Evolutionary conservation across 2,888 invertebrate genomes (phyloP), one percentile per base, ranked within the genome.

Genomic region (Hypena proboscidalis): DNA sequence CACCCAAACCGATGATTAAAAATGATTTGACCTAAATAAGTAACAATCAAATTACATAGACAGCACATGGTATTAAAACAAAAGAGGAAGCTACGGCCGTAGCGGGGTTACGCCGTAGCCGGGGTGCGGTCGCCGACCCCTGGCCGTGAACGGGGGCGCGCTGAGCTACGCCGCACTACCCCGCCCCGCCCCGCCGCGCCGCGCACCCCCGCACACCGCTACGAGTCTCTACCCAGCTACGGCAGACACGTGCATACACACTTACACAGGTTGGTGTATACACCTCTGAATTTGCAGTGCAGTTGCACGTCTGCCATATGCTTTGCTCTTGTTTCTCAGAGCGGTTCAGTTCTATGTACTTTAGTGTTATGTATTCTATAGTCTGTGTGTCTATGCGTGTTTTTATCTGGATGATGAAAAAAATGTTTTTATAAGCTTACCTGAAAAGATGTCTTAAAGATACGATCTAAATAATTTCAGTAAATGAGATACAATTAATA

Each of bases 111-210:
- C 87, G 82, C 38, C 84, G 83, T 81, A 82, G 88, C 84, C 77
- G 83, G 87, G 89, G 87, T 77, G 83, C 86, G 90, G 89, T 90
- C 90, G 89, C 64, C 87, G 90, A 90, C 89, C 90, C 89, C 90
- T 90, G 90, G 90, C 90, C 90, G 84, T 90, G 90, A 89, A 89
- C 89, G 85, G 86, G 87, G 89, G 87, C 76, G 83, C 80, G 78
- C 70, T 81, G 70, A 70, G 67, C 70, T 66, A 65, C 70, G 68
- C 68, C 66, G 66, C 80, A 68, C 64, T 69, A 56, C 55, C 51
- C 55, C 68, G 42, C 52, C 44, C 20, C 46, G 39, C 37, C 45
- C 19, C 38, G 29, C 34, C 20, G 7, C 45, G 37, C 48, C 38
- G 41, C 42, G 32, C 51, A 21, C 43, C 52, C 56, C 35, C 54